These are phyloP conservation scores for Acipenser transmontanus DNA, from an alignment of 2,797 vertebrate species.

Conservation along the genomic window DNA sequence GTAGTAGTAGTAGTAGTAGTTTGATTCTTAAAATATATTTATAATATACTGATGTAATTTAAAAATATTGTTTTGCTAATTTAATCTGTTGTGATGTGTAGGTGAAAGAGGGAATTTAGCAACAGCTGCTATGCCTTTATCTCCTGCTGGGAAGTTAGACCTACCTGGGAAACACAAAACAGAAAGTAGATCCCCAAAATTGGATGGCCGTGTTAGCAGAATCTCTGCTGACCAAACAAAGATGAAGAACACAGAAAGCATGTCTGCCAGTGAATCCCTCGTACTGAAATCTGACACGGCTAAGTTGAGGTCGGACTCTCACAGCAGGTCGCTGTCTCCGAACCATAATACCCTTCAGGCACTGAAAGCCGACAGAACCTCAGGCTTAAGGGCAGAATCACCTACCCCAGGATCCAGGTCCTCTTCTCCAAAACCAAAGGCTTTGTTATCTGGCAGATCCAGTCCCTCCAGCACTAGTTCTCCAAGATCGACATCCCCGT, in stretches of 20 bases:
- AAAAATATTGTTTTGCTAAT: background rate
- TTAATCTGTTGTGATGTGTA: conserved; percentile 49
- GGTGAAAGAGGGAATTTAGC: conserved; percentile 84
- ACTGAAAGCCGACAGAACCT: conserved; percentile 81
- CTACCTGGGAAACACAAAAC: conserved; percentile 73
- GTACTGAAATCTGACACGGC: conserved; percentile 87
- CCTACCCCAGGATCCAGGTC: conserved; percentile 86
- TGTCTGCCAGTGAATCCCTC: conserved; percentile 88
- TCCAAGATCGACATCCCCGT: conserved; percentile 75
- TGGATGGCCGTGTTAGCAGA: conserved; percentile 74
- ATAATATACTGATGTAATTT: background rate
- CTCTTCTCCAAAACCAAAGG: conserved; percentile 89
- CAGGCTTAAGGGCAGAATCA: conserved; percentile 80
- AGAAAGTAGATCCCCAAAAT: conserved; percentile 79
- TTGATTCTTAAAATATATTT: background rate
- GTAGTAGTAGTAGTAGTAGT: too few species aligned
- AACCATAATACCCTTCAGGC: conserved; percentile 97
- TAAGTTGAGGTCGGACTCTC: conserved; percentile 90
- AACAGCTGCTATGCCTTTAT: conserved; percentile 64
- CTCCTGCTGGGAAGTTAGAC: conserved; percentile 69
- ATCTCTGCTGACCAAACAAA: conserved; percentile 74
- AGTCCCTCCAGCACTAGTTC: conserved; percentile 76
- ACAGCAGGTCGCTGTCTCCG: conserved; percentile 91
- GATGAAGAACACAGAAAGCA: conserved; percentile 67
- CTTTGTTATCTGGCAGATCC: conserved; percentile 66